These are phyloP conservation scores for Atethmia centrago DNA, from an alignment of 2,888 invertebrate species.

Conservation along the genomic window DNA sequence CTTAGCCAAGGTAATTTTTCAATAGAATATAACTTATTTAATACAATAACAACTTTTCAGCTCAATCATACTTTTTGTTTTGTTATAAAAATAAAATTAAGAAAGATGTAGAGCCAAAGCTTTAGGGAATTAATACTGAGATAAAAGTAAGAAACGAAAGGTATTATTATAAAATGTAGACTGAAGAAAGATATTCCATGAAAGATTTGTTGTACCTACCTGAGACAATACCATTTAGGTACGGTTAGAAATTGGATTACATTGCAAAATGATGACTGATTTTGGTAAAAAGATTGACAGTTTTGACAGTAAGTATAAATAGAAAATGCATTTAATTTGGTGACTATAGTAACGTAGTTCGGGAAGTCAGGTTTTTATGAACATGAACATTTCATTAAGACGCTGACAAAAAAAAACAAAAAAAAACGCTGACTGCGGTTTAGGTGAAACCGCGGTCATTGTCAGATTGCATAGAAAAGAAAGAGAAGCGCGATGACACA, in stretches of 20 bases:
- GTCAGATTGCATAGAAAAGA: too few species aligned
- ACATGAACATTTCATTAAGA: too few species aligned
- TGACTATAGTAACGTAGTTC: neutral
- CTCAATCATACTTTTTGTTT: slow-evolving; percentile 20
- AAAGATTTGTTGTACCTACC: slow-evolving; percentile 3
- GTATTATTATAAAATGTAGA: slow-evolving; percentile 30
- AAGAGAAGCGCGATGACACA: too few species aligned
- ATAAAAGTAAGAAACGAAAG: slow-evolving; percentile 25
- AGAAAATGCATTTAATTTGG: neutral
- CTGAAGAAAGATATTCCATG: slow-evolving; percentile 18
- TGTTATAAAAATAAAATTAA: slow-evolving; percentile 38
- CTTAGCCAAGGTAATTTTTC: neutral
- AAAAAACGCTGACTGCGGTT: too few species aligned
- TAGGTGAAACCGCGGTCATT: too few species aligned
- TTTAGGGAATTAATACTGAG: slow-evolving; percentile 21
- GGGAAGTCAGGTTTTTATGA: too few species aligned
- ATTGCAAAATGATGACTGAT: neutral
- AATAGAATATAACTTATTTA: neutral
- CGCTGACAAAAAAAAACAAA: too few species aligned
- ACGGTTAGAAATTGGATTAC: slow-evolving; percentile 5
- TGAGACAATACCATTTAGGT: slow-evolving; percentile 2
- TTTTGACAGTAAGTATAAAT: neutral
- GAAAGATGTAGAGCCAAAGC: slow-evolving; percentile 18
- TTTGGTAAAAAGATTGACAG: neutral
- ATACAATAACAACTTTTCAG: slow-evolving; percentile 12